Evolutionary conservation across 2,113 vertebrate species (phyloP).

Genomic region (Gallinago undulata): DNA sequence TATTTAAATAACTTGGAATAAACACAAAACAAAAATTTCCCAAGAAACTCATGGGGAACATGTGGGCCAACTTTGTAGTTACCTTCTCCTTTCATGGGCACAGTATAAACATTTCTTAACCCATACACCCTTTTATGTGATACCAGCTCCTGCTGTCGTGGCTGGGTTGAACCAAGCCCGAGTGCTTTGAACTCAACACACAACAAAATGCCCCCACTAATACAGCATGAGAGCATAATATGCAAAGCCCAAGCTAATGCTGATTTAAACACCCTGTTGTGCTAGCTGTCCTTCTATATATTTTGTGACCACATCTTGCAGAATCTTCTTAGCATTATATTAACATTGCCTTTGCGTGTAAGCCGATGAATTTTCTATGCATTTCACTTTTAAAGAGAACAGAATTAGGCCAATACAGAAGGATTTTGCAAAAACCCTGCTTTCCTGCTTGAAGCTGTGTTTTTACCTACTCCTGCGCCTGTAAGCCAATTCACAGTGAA

Average conservation of each 20-base stretch:
- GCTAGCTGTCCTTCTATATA: not conserved
- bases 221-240: not conserved
- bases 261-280: not conserved
- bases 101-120: not conserved
- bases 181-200: not conserved
- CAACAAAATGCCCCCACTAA: not conserved
- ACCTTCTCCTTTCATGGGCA: not conserved
- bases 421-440: not conserved
- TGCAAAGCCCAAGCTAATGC: not conserved
- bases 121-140: not conserved
- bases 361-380: not conserved
- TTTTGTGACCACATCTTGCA: not conserved
- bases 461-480: not conserved
- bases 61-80: not conserved
- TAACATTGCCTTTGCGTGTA: not conserved
- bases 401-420: not conserved
- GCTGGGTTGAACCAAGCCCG: not conserved
- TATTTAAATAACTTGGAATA: not conserved
- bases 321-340: not conserved
- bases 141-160: not conserved
- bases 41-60: not conserved
- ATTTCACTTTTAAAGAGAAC: not conserved
- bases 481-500: not conserved
- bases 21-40: not conserved
- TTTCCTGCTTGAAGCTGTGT: not conserved